Evolutionary conservation across 2,888 invertebrate species (phyloP).

Genomic region (Melikaiella ostensackeni): DNA sequence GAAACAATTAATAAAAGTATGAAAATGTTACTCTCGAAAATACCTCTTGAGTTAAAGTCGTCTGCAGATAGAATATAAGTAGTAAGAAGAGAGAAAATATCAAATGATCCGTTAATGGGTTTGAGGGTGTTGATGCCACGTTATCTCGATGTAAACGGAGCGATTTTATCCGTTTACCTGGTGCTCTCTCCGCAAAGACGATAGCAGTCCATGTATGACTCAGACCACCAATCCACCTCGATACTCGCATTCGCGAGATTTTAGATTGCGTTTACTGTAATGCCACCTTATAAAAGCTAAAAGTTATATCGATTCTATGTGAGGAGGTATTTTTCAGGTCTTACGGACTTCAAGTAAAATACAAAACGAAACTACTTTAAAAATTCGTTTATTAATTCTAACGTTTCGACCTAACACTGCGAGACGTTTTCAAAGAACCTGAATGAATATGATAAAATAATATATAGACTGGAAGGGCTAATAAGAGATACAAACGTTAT

Average conservation of each 20-base stretch:
- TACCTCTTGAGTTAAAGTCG: conserved; percentile 1
- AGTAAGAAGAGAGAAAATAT: conserved; percentile 44
- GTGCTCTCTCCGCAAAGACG: conserved; percentile 59
- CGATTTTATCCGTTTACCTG: conserved; percentile 72
- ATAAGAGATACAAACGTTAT: no score
- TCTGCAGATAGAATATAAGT: neutral
- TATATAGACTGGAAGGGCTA: no score
- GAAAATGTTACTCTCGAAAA: neutral
- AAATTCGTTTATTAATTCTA: no score
- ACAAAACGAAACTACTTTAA: no score
- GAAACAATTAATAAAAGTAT: neutral
- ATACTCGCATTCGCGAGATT: conserved; percentile 60
- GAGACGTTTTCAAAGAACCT: no score
- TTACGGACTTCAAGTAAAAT: no score
- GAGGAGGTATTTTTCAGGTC: no score
- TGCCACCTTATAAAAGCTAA: conserved; percentile 33
- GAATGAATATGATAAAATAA: no score
- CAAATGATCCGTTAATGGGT: conserved; percentile 62
- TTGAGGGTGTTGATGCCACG: conserved; percentile 64
- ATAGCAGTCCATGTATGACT: conserved; percentile 67
- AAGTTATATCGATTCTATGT: conserved; percentile 21
- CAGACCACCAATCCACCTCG: conserved; percentile 46
- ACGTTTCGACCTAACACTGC: no score
- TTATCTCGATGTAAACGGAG: conserved; percentile 61
- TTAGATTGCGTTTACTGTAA: conserved; percentile 60